Base-by-base conservation (phyloP, 2,888 invertebrate genomes). In the Dasysyrphus albostriatus region DNA sequence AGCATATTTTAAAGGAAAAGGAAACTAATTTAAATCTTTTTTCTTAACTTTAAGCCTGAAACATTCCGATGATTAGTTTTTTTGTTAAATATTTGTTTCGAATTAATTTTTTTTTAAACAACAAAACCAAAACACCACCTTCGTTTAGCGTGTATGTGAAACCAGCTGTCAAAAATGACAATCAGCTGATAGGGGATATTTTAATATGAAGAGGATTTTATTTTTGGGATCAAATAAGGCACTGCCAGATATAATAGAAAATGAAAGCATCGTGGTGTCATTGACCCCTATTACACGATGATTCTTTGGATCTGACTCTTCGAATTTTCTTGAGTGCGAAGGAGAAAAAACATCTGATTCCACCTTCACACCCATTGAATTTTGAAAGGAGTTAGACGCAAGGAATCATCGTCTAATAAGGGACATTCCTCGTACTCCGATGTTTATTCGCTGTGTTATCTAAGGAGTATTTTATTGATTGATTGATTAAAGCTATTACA, bases 1-100 rank as follows among this genome's bases (percentile, higher is more conserved):
- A 91, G 90, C 91, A 91, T 91, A 14, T 24, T 88, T 85, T 82
- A 39, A n/a, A 58, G 67, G 32, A 69, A 49, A 54, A 32, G 16
- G 70, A 51, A 76, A 72, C 14, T 56, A 19, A 34, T 70, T 47
- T 16, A 37, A n/a, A 24, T 75, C 65, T 75, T 72, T 75, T 5
- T 75, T 84, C 32, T 69, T 54, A 72, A 73, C 37, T 75, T 54
- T 59, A 39, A 19, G 42, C 59, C 54, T 56, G 75, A 72, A 83
- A 79, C 87, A 87, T 87, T 75, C 69, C 87, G 78, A 32, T 8
- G 14, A 14, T 54, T 1, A 29, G 32, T 2, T 54, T 32, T 24
- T 3, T 16, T 9, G n/a, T 9, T 14, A 75, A 83, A 19, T 29
- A 42, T 44, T 47, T 75, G 39, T 51, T 47, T 47, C 5, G 6